Percentiles rank a stretch among this genome's conserved stretches.
phyloP scores from a whole-genome alignment of 2,113 vertebrate genomes.

The Protobothrops mucrosquamatus region DNA sequence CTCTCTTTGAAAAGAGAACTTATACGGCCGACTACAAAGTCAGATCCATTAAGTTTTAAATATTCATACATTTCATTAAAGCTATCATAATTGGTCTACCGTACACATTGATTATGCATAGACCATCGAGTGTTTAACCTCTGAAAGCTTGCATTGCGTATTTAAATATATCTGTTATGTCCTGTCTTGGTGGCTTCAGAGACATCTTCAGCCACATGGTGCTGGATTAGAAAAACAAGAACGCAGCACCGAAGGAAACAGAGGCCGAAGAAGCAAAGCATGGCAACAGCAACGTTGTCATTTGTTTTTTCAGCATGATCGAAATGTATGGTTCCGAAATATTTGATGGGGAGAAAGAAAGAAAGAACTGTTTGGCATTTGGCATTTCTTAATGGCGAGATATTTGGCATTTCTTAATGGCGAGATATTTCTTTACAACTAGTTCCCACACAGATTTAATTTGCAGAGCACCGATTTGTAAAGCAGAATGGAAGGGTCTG shows the following conservation, averaged over 20 bases:
- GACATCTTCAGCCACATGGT: conserved; percentile 32
- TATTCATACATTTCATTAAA: conserved; percentile 64
- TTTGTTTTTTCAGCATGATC: background rate
- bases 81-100: conserved; percentile 58
- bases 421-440: conserved; percentile 14
- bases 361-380: too few species aligned
- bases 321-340: background rate
- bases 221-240: conserved; percentile 37
- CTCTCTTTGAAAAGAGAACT: conserved; percentile 35
- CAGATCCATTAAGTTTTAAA: conserved; percentile 57
- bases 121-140: conserved; percentile 54
- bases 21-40: conserved; percentile 30
- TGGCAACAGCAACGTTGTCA: background rate
- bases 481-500: background rate
- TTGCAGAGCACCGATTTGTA: conserved; percentile 6
- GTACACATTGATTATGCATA: conserved; percentile 59
- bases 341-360: background rate
- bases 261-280: conserved; percentile 23
- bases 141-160: conserved; percentile 60
- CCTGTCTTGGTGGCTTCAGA: conserved; percentile 39
- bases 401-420: background rate
- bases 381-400: too few species aligned
- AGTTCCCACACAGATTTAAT: conserved; percentile 7
- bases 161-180: conserved; percentile 48
- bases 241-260: background rate